Evolutionary conservation across 2,113 vertebrate genomes (phyloP).

Genomic region (Mustela lutreola): DNA sequence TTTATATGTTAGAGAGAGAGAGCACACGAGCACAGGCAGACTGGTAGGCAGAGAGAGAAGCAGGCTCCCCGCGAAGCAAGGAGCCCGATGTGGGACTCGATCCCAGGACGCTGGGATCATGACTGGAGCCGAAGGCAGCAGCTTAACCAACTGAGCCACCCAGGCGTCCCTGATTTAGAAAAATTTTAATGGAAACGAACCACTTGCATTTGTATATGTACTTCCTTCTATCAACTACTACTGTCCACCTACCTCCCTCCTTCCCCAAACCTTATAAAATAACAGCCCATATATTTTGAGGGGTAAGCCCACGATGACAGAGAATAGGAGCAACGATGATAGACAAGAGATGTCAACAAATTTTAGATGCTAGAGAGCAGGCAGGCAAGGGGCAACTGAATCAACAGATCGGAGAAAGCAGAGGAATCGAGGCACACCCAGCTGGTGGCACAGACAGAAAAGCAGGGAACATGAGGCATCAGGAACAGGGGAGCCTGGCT

Average conservation of each 20-base stretch:
- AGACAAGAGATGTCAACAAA: not conserved
- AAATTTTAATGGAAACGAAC: not conserved
- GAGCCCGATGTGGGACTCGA: no score
- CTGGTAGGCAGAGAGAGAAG: no score
- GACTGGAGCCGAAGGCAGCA: no score
- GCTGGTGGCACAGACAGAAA: not conserved
- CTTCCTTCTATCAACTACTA: not conserved
- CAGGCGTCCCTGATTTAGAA: not conserved
- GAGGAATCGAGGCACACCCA: not conserved
- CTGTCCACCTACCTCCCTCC: not conserved
- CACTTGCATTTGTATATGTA: not conserved
- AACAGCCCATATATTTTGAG: not conserved
- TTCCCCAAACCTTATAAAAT: not conserved
- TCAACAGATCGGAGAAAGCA: not conserved
- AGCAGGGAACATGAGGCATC: not conserved
- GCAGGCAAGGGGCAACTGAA: not conserved
- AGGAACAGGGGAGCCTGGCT: not conserved
- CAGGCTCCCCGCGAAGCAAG: no score
- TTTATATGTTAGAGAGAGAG: no score
- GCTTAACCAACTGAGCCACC: no score
- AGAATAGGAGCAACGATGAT: not conserved
- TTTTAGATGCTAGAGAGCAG: not conserved
- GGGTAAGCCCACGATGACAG: not conserved
- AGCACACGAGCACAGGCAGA: no score
- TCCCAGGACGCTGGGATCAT: no score